Conservation (phyloP, 2,888 invertebrate genomes). For the Ornithoptera alexandrae region DNA sequence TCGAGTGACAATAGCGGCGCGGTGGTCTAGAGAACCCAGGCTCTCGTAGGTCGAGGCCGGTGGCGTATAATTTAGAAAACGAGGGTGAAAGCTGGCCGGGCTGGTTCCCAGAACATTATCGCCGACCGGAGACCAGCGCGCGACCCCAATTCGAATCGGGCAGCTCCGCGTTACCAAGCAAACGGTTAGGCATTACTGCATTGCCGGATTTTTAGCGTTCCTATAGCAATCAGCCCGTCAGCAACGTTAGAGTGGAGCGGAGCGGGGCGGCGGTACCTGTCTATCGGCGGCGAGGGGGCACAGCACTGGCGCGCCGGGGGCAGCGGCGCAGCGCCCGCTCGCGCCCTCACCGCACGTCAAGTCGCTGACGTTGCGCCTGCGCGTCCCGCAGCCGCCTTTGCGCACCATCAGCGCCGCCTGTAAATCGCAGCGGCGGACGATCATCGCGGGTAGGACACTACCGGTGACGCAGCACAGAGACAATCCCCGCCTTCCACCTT, state of each 20-base stretch:
- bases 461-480: not conserved
- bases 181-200: too few relatives aligned
- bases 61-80: too few relatives aligned
- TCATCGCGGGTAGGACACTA: not conserved
- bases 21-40: too few relatives aligned
- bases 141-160: too few relatives aligned
- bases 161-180: too few relatives aligned
- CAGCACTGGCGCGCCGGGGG: constrained; percentile 12
- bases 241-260: too few relatives aligned
- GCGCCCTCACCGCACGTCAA: not conserved
- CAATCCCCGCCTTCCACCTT: not conserved
- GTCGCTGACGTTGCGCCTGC: not conserved
- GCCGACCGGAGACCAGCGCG: too few relatives aligned
- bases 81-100: too few relatives aligned
- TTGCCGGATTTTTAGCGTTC: constrained; percentile 5
- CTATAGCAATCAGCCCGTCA: too few relatives aligned
- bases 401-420: constrained; percentile 2
- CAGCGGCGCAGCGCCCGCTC: not conserved
- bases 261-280: constrained; percentile 36
- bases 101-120: too few relatives aligned
- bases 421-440: not conserved
- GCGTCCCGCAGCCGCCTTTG: not conserved
- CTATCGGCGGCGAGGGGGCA: constrained; percentile 35
- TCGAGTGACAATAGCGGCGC: too few relatives aligned
- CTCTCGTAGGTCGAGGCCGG: too few relatives aligned